Evolutionary conservation across 2,797 vertebrate genomes (phyloP), one percentile per base, ranked within the genome.

Genomic region (Spinibarbus caldwelli): DNA sequence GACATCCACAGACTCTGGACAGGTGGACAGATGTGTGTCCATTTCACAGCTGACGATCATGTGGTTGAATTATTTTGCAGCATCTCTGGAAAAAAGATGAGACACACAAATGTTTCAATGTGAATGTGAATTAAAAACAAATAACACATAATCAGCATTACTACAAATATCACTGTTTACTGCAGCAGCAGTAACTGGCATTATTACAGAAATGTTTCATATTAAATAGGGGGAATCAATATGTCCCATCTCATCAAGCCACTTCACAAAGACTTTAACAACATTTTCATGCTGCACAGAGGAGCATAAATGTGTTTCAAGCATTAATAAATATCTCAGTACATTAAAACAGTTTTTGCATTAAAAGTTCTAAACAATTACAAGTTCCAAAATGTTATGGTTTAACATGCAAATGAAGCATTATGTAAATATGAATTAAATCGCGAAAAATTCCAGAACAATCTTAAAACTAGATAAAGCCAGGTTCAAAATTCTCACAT

Each of bases 11-110:
- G 79, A 21, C n/a, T 67, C 73, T 43, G 73, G 36, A 64, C 41
- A 2, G 62, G 47, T 49, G 52, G 64, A n/a, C 31, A 29, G 64
- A 62, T 10, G 43, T 31, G 23, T 4, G 31, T 15, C 15, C 11
- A 2, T 29, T 17, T 75, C 70, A 36, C 15, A 68, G 47, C 34
- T 68, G 6, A 19, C 8, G 80, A 72, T 93, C 89, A 93, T 80
- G 91, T 86, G 47, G 75, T 57, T 10, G 52, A 78, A 77, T 6
- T 82, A 80, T 6, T 84, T 66, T 84, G 43, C 6, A 90, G 91
- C 90, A 94, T 92, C 29, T 91, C 95, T 95, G 78, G 6, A 17
- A 19, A 71, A 19, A 82, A 8, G n/a, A 80, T 0, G 4, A 72
- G 15, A 80, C 14, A 57, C 26, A 82, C 1, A 80, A 68, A 78